Evolutionary conservation across 2,113 vertebrate species (phyloP).

Genomic region (Rhadina sibilatrix): DNA sequence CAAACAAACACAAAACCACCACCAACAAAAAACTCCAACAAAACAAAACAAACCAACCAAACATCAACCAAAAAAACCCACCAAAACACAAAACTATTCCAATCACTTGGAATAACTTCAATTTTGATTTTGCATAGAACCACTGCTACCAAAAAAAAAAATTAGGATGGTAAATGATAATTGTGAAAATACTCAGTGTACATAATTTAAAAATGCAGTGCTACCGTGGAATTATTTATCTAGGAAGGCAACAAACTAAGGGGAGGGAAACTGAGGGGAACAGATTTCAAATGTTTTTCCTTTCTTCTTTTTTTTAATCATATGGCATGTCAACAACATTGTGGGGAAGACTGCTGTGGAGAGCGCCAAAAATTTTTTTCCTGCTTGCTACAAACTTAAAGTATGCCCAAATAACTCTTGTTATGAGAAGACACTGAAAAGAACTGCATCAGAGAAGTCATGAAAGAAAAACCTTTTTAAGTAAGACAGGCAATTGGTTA

Average conservation of each 20-base stretch:
- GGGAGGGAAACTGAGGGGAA: neutral
- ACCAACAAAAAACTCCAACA: neutral
- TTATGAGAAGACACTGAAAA: neutral
- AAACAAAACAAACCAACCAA: neutral
- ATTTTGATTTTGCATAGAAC: neutral
- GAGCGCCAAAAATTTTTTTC: neutral
- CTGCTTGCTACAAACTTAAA: neutral
- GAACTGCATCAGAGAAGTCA: neutral
- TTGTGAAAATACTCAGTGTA: neutral
- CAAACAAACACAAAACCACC: neutral
- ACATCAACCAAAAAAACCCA: neutral
- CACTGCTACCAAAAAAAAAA: neutral
- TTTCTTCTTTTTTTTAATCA: neutral
- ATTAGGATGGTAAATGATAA: neutral
- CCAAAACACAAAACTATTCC: neutral
- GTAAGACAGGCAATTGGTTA: neutral
- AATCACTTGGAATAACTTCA: neutral
- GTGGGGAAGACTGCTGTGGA: neutral
- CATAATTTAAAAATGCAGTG: neutral
- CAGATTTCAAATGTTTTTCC: neutral
- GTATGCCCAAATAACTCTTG: neutral
- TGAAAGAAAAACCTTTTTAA: neutral
- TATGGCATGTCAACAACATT: neutral
- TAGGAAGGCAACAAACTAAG: neutral
- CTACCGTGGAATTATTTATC: neutral